These are phyloP conservation scores for Leucania comma DNA, from an alignment of 2,888 invertebrate species.

Conservation along the genomic window DNA sequence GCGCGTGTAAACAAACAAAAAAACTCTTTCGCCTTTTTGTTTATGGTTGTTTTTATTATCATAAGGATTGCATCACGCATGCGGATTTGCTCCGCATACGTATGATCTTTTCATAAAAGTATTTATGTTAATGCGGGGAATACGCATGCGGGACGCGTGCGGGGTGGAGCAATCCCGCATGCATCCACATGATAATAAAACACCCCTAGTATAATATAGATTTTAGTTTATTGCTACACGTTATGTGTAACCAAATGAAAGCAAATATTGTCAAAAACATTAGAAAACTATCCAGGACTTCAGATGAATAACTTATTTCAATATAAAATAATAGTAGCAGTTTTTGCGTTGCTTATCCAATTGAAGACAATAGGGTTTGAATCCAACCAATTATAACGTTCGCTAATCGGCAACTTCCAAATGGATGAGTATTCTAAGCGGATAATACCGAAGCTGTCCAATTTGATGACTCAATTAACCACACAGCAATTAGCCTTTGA, in stretches of 20 bases:
- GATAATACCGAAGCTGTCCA: constrained; percentile 25
- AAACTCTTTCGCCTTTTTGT: no score
- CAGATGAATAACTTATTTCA: constrained; percentile 2
- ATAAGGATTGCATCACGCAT: no score
- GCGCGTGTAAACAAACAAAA: no score
- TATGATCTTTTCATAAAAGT: no score
- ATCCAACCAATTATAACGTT: constrained; percentile 22
- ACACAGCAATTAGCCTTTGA: constrained; percentile 50
- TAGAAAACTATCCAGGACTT: background rate
- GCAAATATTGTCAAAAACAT: background rate
- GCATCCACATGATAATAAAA: no score
- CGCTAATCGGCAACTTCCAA: constrained; percentile 29
- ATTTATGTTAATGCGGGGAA: no score
- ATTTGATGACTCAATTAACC: constrained; percentile 56
- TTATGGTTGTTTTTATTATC: no score
- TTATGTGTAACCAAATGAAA: background rate
- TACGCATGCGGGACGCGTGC: no score
- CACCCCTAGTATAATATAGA: no score
- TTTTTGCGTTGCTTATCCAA: background rate
- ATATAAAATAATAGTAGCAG: background rate
- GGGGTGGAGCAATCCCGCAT: no score
- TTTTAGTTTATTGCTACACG: background rate
- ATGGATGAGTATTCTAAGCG: constrained; percentile 25
- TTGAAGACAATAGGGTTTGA: constrained; percentile 1
- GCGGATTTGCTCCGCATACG: no score